phyloP scores from a whole-genome alignment of 2,113 vertebrate species.

The Todiramphus chloris region DNA sequence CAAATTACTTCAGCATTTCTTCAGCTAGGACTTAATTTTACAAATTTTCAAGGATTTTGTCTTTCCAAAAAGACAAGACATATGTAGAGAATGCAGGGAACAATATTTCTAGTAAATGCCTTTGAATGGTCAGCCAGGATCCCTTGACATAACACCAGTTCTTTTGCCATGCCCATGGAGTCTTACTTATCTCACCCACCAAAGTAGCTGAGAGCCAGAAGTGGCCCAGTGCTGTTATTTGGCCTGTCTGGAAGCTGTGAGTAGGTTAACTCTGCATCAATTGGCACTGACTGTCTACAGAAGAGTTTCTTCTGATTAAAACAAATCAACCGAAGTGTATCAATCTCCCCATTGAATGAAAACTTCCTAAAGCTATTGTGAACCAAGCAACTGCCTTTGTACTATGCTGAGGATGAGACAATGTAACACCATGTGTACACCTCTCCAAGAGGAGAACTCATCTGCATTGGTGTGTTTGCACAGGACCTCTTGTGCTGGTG shows the following conservation, averaged over 20 bases:
- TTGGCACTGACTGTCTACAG: neutral
- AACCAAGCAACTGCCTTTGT: neutral
- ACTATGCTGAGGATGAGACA: neutral
- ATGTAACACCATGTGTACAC: neutral
- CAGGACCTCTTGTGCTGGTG: neutral
- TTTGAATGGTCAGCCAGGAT: neutral
- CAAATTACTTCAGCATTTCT: constrained; percentile 18
- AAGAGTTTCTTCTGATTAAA: neutral
- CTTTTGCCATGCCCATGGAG: neutral
- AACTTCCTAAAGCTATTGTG: neutral
- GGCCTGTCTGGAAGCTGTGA: neutral
- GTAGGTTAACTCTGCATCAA: neutral
- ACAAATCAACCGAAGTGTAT: neutral
- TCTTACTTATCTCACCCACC: neutral
- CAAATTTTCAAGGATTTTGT: neutral
- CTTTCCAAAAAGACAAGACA: neutral
- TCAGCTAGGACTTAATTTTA: neutral
- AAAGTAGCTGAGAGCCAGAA: neutral
- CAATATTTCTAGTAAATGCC: neutral
- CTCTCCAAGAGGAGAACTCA: neutral
- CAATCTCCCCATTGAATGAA: neutral
- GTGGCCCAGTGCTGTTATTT: neutral
- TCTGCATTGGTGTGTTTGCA: neutral
- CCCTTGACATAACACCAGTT: neutral
- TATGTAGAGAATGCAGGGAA: neutral